Evolutionary conservation across 1,140 invertebrate genomes (phyloP), one percentile per base, ranked within the genome.

Genomic region (Patella vulgata): DNA sequence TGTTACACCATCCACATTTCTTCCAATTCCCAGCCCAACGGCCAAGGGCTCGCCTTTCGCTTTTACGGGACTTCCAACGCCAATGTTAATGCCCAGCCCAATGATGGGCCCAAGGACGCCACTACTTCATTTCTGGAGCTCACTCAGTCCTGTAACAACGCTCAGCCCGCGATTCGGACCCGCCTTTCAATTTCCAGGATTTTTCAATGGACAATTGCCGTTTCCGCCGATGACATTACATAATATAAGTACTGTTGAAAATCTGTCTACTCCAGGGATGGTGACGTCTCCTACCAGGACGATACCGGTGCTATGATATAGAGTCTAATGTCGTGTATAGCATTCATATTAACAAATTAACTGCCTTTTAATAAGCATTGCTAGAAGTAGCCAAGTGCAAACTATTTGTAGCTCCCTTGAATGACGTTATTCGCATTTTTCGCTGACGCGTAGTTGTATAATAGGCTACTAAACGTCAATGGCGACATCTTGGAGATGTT

Each of bases 41-140:
- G 58, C 61, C 40, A 73, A 70, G 44, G 51, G 57, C 46, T 51
- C 59, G 46, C 50, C 57, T 23, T 59, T 70, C 12, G 31, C 62
- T 0, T 63, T 66, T 12, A 52, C 64, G 8, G 31, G 60, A n/a
- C 28, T 75, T 27, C 65, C 59, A 11, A 77, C 75, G 9, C 75
- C 79, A 6, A 43, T 79, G 28, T 59, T 79, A 25, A 54, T 78
- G 8, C 59, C 75, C 14, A 78, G 75, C 70, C 77, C 77, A 39
- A 70, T 78, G 46, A 42, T 62, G 14, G 68, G 69, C n/a, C 68
- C 71, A 19, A 63, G 70, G 28, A 75, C 71, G 23, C 73, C 77
- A 19, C 70, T 71, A 6, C 66, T 81, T n/a, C 73, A 76, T 55
- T 81, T 81, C 62, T 81, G 79, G 79, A 79, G 75, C 44, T 81